Evolutionary conservation across 1,140 invertebrate genomes (phyloP), one percentile per base, ranked within the genome.

Genomic region (Dendroctonus ponderosae): DNA sequence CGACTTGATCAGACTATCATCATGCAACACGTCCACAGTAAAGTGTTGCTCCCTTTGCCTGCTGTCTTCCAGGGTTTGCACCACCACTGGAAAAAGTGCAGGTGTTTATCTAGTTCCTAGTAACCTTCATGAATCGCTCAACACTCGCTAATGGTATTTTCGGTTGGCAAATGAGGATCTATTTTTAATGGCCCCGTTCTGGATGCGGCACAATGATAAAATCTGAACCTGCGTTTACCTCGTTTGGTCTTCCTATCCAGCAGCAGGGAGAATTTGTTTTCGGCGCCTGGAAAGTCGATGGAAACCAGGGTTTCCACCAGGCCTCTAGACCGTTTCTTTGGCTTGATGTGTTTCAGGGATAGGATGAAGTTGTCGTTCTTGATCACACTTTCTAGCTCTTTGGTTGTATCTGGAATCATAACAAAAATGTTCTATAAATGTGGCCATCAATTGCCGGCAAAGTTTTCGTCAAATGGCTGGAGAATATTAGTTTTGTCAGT

Each of bases 201-300:
- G 51, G 15, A 52, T 52, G 8, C 6, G 2, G 50, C 15, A 52
- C 6, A 52, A 12, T 52, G 26, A 37, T 56, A 5, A 60, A 37
- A 49, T 49, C 41, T 48, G 52, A 12, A 57, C 15, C 74, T 2
- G 69, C 70, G 72, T 78, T 83, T 82, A 82, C 89, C 83, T 80
- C 83, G 78, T 74, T 87, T 86, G 5, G 81, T 78, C 51, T 80
- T 81, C 70, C 87, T 79, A 74, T 91, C 88, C 50, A 90, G 74
- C 67, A 87, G 81, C 49, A 91, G 77, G 12, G 83, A 79, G 72
- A 90, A 85, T 74, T 87, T 87, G 37, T 87, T 82, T 69, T 85
- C 82, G 5, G 83, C 74, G 56, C 82, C 81, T 5, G 82, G 82
- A 73, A 88, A 88, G 67, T 87, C 86, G 3, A 88, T 80, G 15